phyloP scores from a whole-genome alignment of 2,113 vertebrate species.

The Hippotragus niger region DNA sequence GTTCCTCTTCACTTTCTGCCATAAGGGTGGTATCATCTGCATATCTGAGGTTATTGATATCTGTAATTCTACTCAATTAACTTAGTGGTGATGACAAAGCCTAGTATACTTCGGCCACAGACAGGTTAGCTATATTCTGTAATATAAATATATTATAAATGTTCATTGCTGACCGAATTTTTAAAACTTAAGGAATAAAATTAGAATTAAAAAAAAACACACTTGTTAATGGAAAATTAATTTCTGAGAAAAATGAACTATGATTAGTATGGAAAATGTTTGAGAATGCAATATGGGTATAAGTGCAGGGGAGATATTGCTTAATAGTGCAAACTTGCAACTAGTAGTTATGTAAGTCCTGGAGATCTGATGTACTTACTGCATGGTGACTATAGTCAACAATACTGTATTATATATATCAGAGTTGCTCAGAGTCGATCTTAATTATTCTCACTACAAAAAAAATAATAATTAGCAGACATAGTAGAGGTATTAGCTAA shows the following conservation, averaged over 20 bases:
- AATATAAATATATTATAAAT: background rate
- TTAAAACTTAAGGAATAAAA: slow-evolving; percentile 32
- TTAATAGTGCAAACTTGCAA: background rate
- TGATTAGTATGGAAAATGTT: background rate
- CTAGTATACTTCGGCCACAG: background rate
- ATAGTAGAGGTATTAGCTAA: background rate
- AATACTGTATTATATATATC: background rate
- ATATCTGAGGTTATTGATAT: background rate
- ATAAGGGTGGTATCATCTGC: no score
- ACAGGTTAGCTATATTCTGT: background rate
- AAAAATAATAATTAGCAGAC: background rate
- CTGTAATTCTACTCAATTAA: background rate
- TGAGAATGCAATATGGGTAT: background rate
- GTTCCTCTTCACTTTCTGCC: no score
- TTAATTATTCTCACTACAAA: background rate
- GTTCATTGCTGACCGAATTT: background rate
- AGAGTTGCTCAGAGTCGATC: background rate
- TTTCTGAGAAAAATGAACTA: background rate
- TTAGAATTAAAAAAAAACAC: background rate
- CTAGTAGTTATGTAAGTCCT: background rate
- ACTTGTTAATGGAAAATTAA: background rate
- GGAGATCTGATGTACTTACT: background rate
- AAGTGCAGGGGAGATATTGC: background rate
- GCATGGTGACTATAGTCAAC: background rate
- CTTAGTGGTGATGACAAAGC: background rate